These are phyloP conservation scores for Cinclus cinclus DNA, from an alignment of 2,113 vertebrate species.

Conservation along the genomic window DNA sequence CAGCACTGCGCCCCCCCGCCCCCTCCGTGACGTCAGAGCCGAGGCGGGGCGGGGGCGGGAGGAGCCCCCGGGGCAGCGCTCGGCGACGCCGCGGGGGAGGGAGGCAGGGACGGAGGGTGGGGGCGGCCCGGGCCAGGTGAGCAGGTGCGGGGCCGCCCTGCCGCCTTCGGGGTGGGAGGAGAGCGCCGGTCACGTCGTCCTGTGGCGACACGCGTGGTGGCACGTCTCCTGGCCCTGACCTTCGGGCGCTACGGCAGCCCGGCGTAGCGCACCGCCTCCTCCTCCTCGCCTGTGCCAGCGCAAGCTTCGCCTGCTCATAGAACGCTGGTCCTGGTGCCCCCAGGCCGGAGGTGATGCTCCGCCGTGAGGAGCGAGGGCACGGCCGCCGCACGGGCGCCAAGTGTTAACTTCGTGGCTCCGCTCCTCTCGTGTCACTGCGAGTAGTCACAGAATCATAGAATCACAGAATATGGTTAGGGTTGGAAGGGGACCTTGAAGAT, in stretches of 20 bases:
- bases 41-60: conserved; percentile 52
- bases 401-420: accelerated
- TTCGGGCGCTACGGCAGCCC: background rate
- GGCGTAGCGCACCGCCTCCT: background rate
- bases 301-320: background rate
- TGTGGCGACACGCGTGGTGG: background rate
- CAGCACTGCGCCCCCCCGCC: background rate
- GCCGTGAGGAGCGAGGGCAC: background rate
- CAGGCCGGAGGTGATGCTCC: background rate
- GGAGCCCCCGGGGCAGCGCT: background rate
- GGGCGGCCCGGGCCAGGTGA: background rate
- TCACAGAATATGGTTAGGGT: background rate
- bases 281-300: background rate
- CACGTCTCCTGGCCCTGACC: background rate
- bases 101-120: background rate
- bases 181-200: background rate
- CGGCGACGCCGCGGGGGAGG: background rate
- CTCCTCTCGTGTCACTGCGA: accelerated
- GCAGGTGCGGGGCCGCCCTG: background rate
- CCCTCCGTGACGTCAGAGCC: conserved; percentile 65
- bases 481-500: background rate
- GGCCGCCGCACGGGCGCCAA: accelerated
- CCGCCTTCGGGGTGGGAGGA: background rate
- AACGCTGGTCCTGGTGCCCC: background rate
- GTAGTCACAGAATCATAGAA: background rate